A percentile compares a stretch with the other conserved stretches of the same genome.
Evolutionary conservation across 1,140 invertebrate genomes (phyloP).

Genomic region (Platorchestia sp.): DNA sequence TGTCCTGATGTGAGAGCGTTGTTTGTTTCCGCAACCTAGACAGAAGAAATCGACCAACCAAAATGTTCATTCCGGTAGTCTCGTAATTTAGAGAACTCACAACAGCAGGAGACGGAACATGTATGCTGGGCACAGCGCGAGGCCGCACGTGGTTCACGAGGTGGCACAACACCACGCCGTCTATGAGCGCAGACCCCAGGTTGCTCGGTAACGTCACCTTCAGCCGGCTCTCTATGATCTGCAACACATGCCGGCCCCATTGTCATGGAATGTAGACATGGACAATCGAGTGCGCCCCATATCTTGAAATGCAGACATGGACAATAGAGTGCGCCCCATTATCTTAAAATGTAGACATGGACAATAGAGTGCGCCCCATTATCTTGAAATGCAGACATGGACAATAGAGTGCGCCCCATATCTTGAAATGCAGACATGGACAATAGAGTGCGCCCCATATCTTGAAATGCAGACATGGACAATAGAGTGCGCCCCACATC

Average conservation of each 20-base stretch:
- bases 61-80: neutral
- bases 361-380: neutral
- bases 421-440: neutral
- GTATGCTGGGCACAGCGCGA: conserved; percentile 90
- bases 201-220: conserved; percentile 92
- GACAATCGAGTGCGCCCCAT: neutral
- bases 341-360: neutral
- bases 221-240: conserved; percentile 91
- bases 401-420: too few relatives aligned
- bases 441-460: too few relatives aligned
- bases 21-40: neutral
- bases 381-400: too few relatives aligned
- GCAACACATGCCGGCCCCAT: conserved; percentile 29
- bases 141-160: conserved; percentile 92
- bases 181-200: conserved; percentile 85
- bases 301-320: too few relatives aligned
- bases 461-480: too few relatives aligned
- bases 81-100: conserved; percentile 74
- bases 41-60: neutral
- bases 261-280: neutral
- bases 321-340: too few relatives aligned
- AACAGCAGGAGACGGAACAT: conserved; percentile 94
- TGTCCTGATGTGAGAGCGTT: neutral
- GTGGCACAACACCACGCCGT: conserved; percentile 94
- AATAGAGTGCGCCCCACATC: too few relatives aligned